Evolutionary conservation across 2,888 invertebrate genomes (phyloP).

Genomic region (Hirtodrosophila duncani): DNA sequence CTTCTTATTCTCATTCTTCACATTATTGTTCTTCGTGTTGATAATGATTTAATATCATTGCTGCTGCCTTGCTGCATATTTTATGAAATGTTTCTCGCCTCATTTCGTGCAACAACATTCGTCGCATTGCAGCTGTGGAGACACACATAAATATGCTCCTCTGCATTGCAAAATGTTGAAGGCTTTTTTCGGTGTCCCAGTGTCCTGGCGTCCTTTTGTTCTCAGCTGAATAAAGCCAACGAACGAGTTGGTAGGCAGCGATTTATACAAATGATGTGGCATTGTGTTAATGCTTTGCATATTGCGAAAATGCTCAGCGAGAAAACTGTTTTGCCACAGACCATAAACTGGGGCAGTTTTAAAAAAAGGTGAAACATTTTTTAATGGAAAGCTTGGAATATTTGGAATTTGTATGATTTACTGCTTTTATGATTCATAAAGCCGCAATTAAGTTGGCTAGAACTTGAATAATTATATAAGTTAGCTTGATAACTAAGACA

Average conservation of each 20-base stretch:
- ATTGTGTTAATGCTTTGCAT: slow-evolving; percentile 23
- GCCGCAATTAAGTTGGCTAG: too few relatives aligned
- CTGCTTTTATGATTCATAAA: too few relatives aligned
- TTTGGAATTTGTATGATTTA: too few relatives aligned
- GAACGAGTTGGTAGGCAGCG: too few relatives aligned
- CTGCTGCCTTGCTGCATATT: slow-evolving; percentile 42
- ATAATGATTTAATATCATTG: slow-evolving; percentile 55
- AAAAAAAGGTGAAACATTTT: too few relatives aligned
- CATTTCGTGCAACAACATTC: slow-evolving; percentile 33
- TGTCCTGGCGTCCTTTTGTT: too few relatives aligned
- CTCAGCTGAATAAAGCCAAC: too few relatives aligned
- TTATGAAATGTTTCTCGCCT: slow-evolving; percentile 31
- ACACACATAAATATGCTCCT: slow-evolving; percentile 17
- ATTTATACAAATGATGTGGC: slow-evolving; percentile 37
- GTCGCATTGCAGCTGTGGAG: slow-evolving; percentile 36
- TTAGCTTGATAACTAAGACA: too few relatives aligned
- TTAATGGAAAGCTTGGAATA: too few relatives aligned
- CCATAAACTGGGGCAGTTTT: background rate
- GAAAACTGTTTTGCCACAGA: background rate
- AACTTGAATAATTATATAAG: too few relatives aligned
- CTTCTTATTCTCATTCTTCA: slow-evolving; percentile 1
- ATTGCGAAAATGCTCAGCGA: background rate
- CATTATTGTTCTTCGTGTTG: slow-evolving; percentile 12
- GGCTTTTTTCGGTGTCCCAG: slow-evolving; percentile 19
- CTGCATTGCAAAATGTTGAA: slow-evolving; percentile 16